A percentile compares a stretch with the other conserved stretches of the same genome.
Conservation (phyloP, 2,797 vertebrate species). For the Manis pentadactyla region DNA sequence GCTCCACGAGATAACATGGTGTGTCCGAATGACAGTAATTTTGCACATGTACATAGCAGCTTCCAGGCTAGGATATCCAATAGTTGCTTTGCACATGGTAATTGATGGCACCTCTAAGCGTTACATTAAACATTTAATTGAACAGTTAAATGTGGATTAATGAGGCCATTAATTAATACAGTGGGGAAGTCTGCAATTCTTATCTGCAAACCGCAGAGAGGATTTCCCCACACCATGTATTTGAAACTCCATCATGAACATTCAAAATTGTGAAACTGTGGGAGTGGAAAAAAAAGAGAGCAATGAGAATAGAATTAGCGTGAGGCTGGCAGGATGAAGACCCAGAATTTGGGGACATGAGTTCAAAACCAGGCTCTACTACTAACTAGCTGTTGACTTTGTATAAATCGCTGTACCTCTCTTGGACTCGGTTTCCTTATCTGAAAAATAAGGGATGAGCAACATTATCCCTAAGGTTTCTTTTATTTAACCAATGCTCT, state of each 20-base stretch:
- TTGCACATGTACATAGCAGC: slow-evolving; percentile 69
- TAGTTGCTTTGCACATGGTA: slow-evolving; percentile 75
- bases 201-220: slow-evolving; percentile 80
- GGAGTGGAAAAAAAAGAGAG: not conserved
- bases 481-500: not conserved
- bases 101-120: slow-evolving; percentile 83
- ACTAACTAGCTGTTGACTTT: not conserved
- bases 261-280: slow-evolving; percentile 58
- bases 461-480: not conserved
- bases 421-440: not conserved
- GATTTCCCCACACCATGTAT: slow-evolving; percentile 67
- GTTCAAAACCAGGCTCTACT: not conserved
- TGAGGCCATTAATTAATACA: slow-evolving; percentile 84
- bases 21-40: slow-evolving; percentile 69
- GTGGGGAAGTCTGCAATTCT: slow-evolving; percentile 79
- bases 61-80: slow-evolving; percentile 76
- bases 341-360: not conserved
- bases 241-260: slow-evolving; percentile 67
- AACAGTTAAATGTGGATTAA: slow-evolving; percentile 84
- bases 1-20: slow-evolving; percentile 59
- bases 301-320: not conserved
- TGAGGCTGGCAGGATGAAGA: not conserved
- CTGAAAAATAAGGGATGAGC: not conserved
- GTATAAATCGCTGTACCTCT: not conserved
- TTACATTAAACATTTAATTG: slow-evolving; percentile 86